Conservation (phyloP, 1,140 invertebrate species). For the Drosophila rhopaloa region DNA sequence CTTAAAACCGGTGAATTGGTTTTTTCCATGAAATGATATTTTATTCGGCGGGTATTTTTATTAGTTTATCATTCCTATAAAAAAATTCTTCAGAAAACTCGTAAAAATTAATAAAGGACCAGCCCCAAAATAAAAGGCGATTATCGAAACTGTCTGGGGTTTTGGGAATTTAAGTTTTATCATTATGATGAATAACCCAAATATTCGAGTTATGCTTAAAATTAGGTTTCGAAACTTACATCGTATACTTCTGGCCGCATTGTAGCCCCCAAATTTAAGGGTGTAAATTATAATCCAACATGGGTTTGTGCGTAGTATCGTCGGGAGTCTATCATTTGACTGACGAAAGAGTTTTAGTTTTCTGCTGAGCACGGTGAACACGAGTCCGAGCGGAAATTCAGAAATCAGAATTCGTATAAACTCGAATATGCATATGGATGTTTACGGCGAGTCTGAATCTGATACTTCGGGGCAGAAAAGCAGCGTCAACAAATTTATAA, state of each 20-base stretch:
- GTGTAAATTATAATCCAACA: constrained; percentile 84
- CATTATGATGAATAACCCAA: background rate
- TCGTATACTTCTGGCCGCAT: constrained; percentile 84
- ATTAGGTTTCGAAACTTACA: constrained; percentile 58
- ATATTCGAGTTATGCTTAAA: constrained; percentile 5
- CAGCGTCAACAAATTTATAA: constrained; percentile 55
- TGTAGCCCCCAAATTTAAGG: constrained; percentile 84
- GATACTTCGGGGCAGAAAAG: constrained; percentile 32
- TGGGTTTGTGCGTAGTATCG: constrained; percentile 74
- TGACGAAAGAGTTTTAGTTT: constrained; percentile 31
- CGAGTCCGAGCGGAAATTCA: constrained; percentile 64
- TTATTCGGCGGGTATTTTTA: background rate
- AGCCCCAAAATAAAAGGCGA: background rate
- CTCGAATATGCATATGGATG: constrained; percentile 2
- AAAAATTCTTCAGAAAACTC: constrained; percentile 8
- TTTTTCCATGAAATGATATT: background rate
- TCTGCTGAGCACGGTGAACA: constrained; percentile 23
- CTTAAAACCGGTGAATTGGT: no score
- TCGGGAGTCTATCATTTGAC: constrained; percentile 46
- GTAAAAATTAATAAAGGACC: background rate
- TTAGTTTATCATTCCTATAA: constrained; percentile 34
- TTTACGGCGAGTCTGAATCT: constrained; percentile 20
- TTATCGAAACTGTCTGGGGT: constrained; percentile 3
- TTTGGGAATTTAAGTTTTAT: constrained; percentile 19
- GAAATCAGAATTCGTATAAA: constrained; percentile 45